These are phyloP conservation scores for Diaprepes abbreviatus DNA, from an alignment of 2,888 invertebrate genomes.

Conservation along the genomic window DNA sequence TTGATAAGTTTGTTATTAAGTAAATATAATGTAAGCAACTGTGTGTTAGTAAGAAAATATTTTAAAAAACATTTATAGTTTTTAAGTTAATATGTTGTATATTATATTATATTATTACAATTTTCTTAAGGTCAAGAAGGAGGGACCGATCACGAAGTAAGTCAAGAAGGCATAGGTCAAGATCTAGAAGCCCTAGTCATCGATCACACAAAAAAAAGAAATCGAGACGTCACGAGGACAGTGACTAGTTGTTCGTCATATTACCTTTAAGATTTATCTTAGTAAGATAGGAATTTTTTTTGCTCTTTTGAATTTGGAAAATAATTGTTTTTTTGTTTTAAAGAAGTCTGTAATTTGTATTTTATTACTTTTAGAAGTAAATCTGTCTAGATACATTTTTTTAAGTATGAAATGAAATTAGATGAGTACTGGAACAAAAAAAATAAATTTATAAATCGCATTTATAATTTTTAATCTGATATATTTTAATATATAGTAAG, in stretches of 20 bases:
- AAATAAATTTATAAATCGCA: too few species aligned
- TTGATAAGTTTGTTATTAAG: too few species aligned
- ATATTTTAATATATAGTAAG: too few species aligned
- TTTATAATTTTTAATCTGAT: too few species aligned
- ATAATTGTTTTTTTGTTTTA: neutral
- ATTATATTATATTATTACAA: slow-evolving; percentile 2
- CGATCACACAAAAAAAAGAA: slow-evolving; percentile 75
- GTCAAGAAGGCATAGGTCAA: slow-evolving; percentile 78
- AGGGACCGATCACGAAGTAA: slow-evolving; percentile 78
- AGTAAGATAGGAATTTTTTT: neutral
- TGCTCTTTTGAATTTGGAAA: neutral
- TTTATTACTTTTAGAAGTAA: neutral
- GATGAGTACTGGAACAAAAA: neutral
- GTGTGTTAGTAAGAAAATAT: too few species aligned
- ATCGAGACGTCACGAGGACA: slow-evolving; percentile 80
- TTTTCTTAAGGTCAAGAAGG: slow-evolving; percentile 71
- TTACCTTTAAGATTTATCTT: slow-evolving; percentile 4
- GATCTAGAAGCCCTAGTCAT: slow-evolving; percentile 79
- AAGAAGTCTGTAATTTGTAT: neutral
- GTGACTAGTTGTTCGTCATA: slow-evolving; percentile 67
- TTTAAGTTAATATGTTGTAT: too few species aligned
- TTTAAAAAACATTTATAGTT: too few species aligned
- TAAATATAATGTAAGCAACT: too few species aligned
- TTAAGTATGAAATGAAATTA: neutral
- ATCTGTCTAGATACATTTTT: neutral